phyloP scores from a whole-genome alignment of 2,888 invertebrate genomes.

The Tupiocoris notatus region DNA sequence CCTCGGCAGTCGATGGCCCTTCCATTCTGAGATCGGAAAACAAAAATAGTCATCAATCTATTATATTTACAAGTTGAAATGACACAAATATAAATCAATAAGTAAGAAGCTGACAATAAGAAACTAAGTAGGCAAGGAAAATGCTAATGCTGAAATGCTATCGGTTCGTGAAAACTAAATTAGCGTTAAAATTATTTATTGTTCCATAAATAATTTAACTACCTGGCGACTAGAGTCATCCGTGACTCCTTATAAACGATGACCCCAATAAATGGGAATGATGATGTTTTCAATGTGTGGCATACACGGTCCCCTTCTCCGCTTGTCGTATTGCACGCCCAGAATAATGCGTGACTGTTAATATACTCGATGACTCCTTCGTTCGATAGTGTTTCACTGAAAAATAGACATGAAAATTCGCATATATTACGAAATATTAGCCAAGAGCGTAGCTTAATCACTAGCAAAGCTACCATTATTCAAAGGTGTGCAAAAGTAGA shows the following conservation, averaged over 20 bases:
- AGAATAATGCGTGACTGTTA: constrained; percentile 78
- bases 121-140: not conserved
- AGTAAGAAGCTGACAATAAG: too few relatives aligned
- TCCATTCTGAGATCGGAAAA: constrained; percentile 68
- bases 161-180: not conserved
- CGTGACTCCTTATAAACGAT: constrained; percentile 85
- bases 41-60: not conserved
- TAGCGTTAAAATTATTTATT: not conserved
- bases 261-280: constrained; percentile 84
- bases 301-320: constrained; percentile 92
- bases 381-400: constrained; percentile 69
- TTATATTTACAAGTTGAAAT: not conserved
- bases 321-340: constrained; percentile 87
- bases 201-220: not conserved
- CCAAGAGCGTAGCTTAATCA: too few relatives aligned
- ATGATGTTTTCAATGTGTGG: constrained; percentile 77
- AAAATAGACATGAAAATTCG: constrained; percentile 1
- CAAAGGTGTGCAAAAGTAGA: too few relatives aligned
- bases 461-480: too few relatives aligned
- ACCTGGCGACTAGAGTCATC: constrained; percentile 85
- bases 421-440: too few relatives aligned
- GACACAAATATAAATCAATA: constrained; percentile 44
- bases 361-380: constrained; percentile 74
- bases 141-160: not conserved
- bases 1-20: constrained; percentile 72